A percentile compares a stretch with the other conserved stretches of the same genome.
phyloP scores from a whole-genome alignment of 2,797 vertebrate genomes.

The Hipposideros larvatus region DNA sequence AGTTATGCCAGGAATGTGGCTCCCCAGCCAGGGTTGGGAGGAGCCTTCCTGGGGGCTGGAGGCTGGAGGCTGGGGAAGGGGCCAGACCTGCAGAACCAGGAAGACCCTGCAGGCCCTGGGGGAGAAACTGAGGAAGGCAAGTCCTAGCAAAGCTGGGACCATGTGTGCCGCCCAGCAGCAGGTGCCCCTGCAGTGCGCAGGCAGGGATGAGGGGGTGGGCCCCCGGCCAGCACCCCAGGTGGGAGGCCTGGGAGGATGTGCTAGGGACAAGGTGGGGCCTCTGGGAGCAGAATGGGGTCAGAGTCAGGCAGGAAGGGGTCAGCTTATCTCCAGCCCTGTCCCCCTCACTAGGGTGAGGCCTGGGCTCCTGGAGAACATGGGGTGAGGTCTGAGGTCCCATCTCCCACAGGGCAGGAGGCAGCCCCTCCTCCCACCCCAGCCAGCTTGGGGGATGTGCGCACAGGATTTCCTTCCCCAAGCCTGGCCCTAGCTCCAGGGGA shows the following conservation, averaged over 20 bases:
- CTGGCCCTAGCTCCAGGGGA: not conserved
- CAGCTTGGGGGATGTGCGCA: not conserved
- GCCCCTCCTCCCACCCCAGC: not conserved
- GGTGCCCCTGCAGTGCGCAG: not conserved
- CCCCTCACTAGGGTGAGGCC: not conserved
- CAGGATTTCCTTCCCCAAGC: not conserved
- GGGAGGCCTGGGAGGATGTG: not conserved
- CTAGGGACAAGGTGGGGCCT: too few species aligned
- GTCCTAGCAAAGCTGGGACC: not conserved
- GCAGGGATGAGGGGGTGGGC: not conserved
- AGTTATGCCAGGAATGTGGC: conserved; percentile 88
- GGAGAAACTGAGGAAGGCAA: not conserved
- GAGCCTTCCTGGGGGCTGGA: conserved; percentile 16
- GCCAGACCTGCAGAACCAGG: not conserved
- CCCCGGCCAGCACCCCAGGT: too few species aligned
- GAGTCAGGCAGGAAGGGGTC: not conserved
- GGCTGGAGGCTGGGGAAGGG: conserved; percentile 53
- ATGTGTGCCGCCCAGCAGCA: not conserved
- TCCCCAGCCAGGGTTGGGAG: conserved; percentile 58
- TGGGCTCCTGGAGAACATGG: not conserved
- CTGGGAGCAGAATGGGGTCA: not conserved
- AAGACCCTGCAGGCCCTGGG: not conserved
- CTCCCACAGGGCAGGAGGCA: not conserved
- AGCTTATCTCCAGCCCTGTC: not conserved
- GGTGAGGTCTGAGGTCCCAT: not conserved